phyloP scores from a whole-genome alignment of 2,888 invertebrate genomes.

The Athripsodes cinereus region DNA sequence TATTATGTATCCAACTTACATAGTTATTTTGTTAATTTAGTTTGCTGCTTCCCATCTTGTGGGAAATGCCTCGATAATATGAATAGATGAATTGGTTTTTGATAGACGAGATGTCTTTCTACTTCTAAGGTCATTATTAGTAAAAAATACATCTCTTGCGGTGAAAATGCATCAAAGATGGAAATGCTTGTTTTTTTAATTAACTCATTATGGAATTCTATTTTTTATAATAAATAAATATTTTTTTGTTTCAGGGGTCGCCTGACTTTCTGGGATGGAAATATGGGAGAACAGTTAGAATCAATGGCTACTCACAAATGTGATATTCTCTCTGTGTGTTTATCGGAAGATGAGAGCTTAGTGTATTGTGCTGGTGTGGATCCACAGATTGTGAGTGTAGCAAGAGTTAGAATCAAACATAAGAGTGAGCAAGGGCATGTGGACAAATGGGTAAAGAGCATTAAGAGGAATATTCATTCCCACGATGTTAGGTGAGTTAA shows the following conservation, averaged over 20 bases:
- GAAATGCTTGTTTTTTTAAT: too few species aligned
- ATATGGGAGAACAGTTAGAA: slow-evolving; percentile 70
- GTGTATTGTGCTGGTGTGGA: slow-evolving; percentile 79
- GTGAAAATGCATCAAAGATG: too few species aligned
- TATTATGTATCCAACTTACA: too few species aligned
- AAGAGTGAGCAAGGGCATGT: slow-evolving; percentile 44
- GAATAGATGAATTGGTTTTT: too few species aligned
- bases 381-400: slow-evolving; percentile 70
- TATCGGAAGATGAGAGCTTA: slow-evolving; percentile 62
- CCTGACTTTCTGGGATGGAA: slow-evolving; percentile 84
- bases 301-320: slow-evolving; percentile 74
- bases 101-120: too few species aligned
- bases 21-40: too few species aligned
- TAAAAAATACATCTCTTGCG: too few species aligned
- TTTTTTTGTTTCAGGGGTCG: slow-evolving; percentile 62
- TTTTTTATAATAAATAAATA: too few species aligned
- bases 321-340: slow-evolving; percentile 69
- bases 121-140: too few species aligned
- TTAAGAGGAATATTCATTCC: slow-evolving; percentile 73
- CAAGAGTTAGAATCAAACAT: slow-evolving; percentile 54
- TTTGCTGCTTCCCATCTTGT: too few species aligned
- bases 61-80: too few species aligned
- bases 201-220: too few species aligned
- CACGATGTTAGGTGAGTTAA: slow-evolving; percentile 70
- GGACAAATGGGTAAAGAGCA: slow-evolving; percentile 77